A percentile compares a stretch with the other conserved stretches of the same genome.
Conservation (phyloP, 1,140 invertebrate genomes). For the Andricus grossulariae region DNA sequence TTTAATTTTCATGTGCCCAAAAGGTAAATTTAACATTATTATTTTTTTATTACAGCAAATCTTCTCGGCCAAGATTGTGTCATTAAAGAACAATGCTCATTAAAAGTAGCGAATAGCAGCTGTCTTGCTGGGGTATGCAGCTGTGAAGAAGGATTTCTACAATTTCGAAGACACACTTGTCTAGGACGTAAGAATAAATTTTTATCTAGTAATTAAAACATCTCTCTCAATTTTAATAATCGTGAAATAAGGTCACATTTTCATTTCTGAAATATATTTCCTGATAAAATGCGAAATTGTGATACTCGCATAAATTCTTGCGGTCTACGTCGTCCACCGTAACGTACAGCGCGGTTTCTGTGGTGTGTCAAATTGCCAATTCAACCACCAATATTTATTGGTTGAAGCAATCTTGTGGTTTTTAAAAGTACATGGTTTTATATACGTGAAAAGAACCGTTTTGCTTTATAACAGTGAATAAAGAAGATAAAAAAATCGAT, state of each 20-base stretch:
- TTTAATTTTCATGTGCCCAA: too few relatives aligned
- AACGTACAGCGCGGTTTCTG: conserved; percentile 3
- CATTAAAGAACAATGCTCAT: conserved; percentile 84
- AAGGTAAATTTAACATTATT: conserved; percentile 46
- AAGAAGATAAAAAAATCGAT: too few relatives aligned
- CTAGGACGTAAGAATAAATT: conserved; percentile 85
- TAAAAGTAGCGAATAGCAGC: conserved; percentile 87
- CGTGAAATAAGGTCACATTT: not conserved
- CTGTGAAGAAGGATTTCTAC: conserved; percentile 87
- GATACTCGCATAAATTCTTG: conserved; percentile 4
- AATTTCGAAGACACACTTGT: conserved; percentile 91
- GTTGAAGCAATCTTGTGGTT: conserved; percentile 10
- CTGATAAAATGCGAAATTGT: not conserved
- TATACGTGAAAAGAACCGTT: too few relatives aligned
- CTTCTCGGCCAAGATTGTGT: conserved; percentile 85
- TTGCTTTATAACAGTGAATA: too few relatives aligned
- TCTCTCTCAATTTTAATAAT: not conserved
- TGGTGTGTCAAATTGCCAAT: conserved; percentile 24
- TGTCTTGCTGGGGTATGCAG: conserved; percentile 85
- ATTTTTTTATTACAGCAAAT: conserved; percentile 78
- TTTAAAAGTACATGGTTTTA: not conserved
- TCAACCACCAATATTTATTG: conserved; percentile 1
- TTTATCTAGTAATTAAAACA: not conserved
- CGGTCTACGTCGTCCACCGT: not conserved
- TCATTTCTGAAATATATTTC: not conserved